A percentile compares a stretch with the other conserved stretches of the same genome.
phyloP scores from a whole-genome alignment of 2,797 vertebrate genomes.

The Hydrocynus forskahlii region DNA sequence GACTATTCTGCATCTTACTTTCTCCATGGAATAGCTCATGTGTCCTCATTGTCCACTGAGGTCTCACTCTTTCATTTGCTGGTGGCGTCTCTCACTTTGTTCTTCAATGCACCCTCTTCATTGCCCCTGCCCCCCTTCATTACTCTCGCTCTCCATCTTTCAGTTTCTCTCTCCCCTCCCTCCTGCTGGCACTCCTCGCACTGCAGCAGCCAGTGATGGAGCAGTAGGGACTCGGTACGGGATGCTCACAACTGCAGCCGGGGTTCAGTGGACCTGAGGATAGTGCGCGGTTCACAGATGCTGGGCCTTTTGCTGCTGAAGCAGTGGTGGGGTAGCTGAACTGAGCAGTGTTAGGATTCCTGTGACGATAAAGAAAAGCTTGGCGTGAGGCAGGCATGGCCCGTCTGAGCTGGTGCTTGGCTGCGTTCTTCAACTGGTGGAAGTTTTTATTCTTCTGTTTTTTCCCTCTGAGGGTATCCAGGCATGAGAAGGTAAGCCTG shows the following conservation, averaged over 20 bases:
- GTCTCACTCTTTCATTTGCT: constrained; percentile 13
- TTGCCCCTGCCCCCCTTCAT: constrained; percentile 44
- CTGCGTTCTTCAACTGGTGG: constrained; percentile 85
- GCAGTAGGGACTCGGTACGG: constrained; percentile 31
- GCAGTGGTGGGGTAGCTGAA: constrained; percentile 28
- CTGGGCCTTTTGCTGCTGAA: constrained; percentile 22
- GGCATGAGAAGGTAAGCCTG: constrained; percentile 82
- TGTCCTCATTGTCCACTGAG: neutral
- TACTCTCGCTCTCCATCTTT: constrained; percentile 53
- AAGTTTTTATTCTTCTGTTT: constrained; percentile 87
- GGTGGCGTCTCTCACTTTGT: constrained; percentile 5
- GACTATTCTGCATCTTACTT: neutral
- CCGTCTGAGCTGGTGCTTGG: constrained; percentile 86
- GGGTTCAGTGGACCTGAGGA: constrained; percentile 43
- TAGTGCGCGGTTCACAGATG: constrained; percentile 20
- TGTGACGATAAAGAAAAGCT: constrained; percentile 11
- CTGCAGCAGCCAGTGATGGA: constrained; percentile 68
- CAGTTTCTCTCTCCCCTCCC: constrained; percentile 59
- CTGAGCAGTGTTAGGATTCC: constrained; percentile 40
- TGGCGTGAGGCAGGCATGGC: constrained; percentile 76
- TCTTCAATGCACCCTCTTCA: constrained; percentile 46
- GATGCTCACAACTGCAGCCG: constrained; percentile 39
- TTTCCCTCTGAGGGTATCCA: constrained; percentile 80
- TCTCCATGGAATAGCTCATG: neutral
- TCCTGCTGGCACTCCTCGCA: constrained; percentile 50